Percentiles rank a stretch among this genome's conserved stretches.
These are phyloP conservation scores for Pheucticus melanocephalus DNA, from an alignment of 2,113 vertebrate species.

Conservation along the genomic window DNA sequence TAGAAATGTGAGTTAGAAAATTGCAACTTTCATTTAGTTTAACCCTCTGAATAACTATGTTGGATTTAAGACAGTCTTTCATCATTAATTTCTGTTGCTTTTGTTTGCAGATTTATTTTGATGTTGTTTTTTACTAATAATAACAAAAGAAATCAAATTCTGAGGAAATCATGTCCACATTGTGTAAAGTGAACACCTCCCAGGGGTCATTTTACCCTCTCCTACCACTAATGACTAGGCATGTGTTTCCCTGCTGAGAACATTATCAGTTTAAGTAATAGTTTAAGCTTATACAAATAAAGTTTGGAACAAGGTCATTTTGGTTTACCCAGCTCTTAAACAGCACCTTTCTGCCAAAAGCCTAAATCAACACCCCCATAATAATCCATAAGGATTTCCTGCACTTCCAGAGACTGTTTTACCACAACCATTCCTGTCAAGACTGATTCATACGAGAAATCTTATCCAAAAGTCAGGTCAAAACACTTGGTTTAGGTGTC, in stretches of 20 bases:
- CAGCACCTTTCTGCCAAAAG: not conserved
- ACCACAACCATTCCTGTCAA: not conserved
- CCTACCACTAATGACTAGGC: not conserved
- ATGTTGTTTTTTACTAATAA: not conserved
- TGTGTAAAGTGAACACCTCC: not conserved
- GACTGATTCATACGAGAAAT: not conserved
- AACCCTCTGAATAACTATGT: not conserved
- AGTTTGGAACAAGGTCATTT: slow-evolving; percentile 15
- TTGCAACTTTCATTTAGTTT: not conserved
- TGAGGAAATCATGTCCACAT: not conserved
- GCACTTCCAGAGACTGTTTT: not conserved
- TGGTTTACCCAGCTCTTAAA: not conserved
- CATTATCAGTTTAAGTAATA: not conserved
- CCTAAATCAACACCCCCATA: not conserved
- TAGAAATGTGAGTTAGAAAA: not conserved
- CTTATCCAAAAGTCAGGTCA: not conserved
- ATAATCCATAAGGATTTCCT: not conserved
- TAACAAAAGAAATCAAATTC: not conserved
- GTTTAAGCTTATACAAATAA: slow-evolving; percentile 19
- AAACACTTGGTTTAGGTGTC: not conserved
- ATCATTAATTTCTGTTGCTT: not conserved
- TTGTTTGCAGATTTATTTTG: not conserved
- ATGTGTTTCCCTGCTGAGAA: not conserved
- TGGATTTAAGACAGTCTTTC: not conserved
- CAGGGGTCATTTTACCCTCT: not conserved